Evolutionary conservation across 1,140 invertebrate genomes (phyloP).

Genomic region (Drosophila mojavensis): DNA sequence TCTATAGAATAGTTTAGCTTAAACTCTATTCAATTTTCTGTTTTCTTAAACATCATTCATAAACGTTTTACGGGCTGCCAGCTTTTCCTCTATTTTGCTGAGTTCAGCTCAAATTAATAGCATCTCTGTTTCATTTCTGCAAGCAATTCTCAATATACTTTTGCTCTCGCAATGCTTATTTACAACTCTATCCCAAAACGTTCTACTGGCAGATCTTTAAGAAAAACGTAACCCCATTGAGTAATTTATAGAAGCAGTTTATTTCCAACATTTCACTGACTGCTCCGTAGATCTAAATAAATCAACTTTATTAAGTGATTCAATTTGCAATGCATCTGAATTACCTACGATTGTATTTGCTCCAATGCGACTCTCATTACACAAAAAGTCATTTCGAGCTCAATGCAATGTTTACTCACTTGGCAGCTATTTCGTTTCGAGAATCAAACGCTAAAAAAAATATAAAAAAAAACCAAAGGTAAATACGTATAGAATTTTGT

Average conservation of each 20-base stretch:
- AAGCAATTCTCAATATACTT: not conserved
- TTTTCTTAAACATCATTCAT: no score
- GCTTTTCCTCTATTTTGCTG: no score
- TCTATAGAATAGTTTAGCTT: no score
- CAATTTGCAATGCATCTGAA: not conserved
- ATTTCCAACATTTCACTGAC: not conserved
- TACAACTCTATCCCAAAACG: not conserved
- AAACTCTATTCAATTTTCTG: no score
- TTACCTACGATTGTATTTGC: not conserved
- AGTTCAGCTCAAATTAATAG: no score
- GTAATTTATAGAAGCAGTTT: no score
- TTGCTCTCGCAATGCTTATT: not conserved
- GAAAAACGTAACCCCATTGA: no score
- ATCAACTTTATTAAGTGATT: not conserved
- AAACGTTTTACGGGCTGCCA: no score
- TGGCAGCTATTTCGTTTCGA: slow-evolving; percentile 11
- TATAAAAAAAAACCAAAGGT: not conserved
- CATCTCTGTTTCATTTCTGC: not conserved
- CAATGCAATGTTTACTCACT: slow-evolving; percentile 19
- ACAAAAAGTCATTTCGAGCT: slow-evolving; percentile 10
- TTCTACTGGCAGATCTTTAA: not conserved
- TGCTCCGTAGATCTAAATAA: no score
- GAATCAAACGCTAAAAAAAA: slow-evolving; percentile 20
- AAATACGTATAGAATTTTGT: not conserved
- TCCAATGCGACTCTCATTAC: not conserved